A percentile compares a stretch with the other conserved stretches of the same genome.
These are phyloP conservation scores for Tyrophagus putrescentiae DNA, from an alignment of 1,140 invertebrate genomes.

Conservation along the genomic window DNA sequence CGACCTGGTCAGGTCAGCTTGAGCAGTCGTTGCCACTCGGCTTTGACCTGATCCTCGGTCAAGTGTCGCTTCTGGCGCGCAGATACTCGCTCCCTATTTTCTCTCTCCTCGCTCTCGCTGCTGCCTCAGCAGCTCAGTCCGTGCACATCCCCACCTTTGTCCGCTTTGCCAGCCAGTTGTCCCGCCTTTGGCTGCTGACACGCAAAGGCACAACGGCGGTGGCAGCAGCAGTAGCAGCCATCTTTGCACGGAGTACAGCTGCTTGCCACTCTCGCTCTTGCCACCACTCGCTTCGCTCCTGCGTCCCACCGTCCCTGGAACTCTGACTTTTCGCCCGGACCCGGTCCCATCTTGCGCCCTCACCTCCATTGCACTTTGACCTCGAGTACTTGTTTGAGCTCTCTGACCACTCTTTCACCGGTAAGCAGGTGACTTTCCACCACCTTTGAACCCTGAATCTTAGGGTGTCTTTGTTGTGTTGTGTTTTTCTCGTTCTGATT, in stretches of 20 bases:
- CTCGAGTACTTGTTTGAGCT: too few relatives aligned
- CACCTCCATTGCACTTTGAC: not conserved
- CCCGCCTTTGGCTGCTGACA: constrained; percentile 13
- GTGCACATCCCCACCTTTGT: constrained; percentile 1
- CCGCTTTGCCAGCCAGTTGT: not conserved
- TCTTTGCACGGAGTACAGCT: not conserved
- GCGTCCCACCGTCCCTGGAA: not conserved
- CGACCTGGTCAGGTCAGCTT: too few relatives aligned
- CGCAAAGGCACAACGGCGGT: too few relatives aligned
- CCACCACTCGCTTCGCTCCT: not conserved
- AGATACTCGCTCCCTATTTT: not conserved
- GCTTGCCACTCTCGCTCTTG: not conserved
- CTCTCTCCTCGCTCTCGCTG: not conserved
- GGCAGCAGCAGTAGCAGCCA: constrained; percentile 4
- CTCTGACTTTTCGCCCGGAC: constrained; percentile 5
- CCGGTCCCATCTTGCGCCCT: not conserved
- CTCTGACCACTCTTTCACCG: too few relatives aligned
- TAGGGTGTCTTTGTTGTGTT: too few relatives aligned
- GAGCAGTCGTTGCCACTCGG: too few relatives aligned
- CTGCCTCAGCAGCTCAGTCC: not conserved
- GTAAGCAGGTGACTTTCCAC: too few relatives aligned
- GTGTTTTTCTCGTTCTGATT: not conserved
- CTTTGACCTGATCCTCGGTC: not conserved
- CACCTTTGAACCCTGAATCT: too few relatives aligned
- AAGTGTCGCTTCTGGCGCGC: not conserved